These are phyloP conservation scores for Cebidichthys violaceus DNA, from an alignment of 2,113 vertebrate genomes.

Conservation along the genomic window DNA sequence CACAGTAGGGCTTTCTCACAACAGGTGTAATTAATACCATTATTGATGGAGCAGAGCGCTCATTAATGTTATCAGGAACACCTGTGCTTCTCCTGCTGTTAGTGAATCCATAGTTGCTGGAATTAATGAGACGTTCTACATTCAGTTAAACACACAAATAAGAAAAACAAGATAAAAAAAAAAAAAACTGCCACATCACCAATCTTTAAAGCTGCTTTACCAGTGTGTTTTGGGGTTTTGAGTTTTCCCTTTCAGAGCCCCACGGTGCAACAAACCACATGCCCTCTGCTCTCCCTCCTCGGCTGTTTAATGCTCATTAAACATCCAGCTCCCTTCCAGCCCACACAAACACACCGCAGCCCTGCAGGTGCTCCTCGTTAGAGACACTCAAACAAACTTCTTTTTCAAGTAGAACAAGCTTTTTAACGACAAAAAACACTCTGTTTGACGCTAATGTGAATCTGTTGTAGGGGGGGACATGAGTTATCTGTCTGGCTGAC, in stretches of 20 bases:
- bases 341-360: constrained; percentile 23
- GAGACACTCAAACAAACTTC: constrained; percentile 10
- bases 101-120: background rate
- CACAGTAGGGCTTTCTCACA: background rate
- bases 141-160: background rate
- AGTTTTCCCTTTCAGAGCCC: constrained; percentile 26
- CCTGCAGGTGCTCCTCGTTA: constrained; percentile 47
- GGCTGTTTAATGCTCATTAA: constrained; percentile 37
- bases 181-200: background rate
- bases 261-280: background rate
- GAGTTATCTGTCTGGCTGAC: background rate
- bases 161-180: background rate
- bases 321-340: constrained; percentile 5
- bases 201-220: background rate
- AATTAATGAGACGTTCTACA: background rate
- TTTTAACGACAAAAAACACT: background rate
- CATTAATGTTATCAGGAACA: background rate
- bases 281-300: constrained; percentile 16
- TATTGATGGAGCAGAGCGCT: background rate
- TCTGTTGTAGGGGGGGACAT: background rate
- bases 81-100: background rate
- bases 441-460: background rate
- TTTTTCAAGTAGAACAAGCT: background rate
- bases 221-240: background rate
- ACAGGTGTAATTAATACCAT: background rate